Evolutionary conservation across 92 coral and sea anemone species (phyloP), one percentile per base, ranked within the genome.

Genomic region (Desmophyllum pertusum): DNA sequence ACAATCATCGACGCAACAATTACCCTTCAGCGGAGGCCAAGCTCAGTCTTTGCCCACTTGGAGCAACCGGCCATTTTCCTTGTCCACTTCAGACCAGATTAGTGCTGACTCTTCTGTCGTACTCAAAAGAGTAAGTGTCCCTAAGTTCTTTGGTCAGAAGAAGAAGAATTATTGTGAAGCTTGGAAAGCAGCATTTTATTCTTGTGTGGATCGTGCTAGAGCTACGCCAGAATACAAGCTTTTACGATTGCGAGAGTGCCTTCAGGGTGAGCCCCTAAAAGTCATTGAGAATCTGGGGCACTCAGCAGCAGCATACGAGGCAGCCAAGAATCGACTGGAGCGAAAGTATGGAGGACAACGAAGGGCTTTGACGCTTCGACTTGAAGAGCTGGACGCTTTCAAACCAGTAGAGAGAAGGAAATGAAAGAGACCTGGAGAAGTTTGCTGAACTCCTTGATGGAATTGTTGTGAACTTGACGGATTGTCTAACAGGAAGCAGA

Each of bases 401-500:
- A 79, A 80, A 43, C 87, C 85, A 14, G 50, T 91, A n/a, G 10
- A 25, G 85, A 76, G 88, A 88, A 36, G 95, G 88, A 36, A n/a
- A n/a, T n/a, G n/a, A n/a, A n/a, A n/a, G n/a, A n/a, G n/a, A n/a
- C n/a, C n/a, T n/a, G n/a, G n/a, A 86, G 45, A 41, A 41, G 9
- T 41, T 41, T 41, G 45, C 45, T 41, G 45, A 41, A 41, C 45
- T 41, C 45, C 9, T 41, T 41, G 45, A 41, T 41, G 45, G 45
- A 41, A 41, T 41, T 41, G 45, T 41, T 30, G 91, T 89, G 23
- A 92, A 84, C 83, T 51, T 90, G 29, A 89, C 36, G 52, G 95
- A 92, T n/a, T 79, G 95, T 88, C 33, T 79, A 76, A 15, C 88
- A 84, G 70, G 89, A 75, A 39, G 90, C 85, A 18, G 93, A 92